phyloP scores from a whole-genome alignment of 2,797 vertebrate species.

The Leptodactylus fallax region DNA sequence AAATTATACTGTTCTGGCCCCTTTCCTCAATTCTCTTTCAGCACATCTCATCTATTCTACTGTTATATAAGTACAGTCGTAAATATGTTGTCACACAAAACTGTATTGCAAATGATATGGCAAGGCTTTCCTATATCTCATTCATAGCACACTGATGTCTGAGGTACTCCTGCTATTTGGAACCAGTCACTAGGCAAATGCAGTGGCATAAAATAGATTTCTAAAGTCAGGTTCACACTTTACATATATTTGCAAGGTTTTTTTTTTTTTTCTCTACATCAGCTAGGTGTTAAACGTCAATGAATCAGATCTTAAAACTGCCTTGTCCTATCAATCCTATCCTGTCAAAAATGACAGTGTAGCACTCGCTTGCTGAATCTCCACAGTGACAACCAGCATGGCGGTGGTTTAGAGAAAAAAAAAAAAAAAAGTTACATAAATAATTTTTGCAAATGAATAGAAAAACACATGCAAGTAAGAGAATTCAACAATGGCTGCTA shows the following conservation, averaged over 20 bases:
- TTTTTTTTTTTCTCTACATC: not conserved
- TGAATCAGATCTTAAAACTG: not conserved
- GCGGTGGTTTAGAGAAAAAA: no score
- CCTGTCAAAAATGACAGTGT: not conserved
- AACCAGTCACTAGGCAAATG: not conserved
- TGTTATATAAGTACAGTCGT: not conserved
- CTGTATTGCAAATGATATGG: no score
- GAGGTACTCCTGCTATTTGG: not conserved
- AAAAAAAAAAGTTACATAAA: no score
- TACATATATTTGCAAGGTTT: not conserved
- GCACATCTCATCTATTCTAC: no score
- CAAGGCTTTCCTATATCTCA: not conserved
- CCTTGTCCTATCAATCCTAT: not conserved
- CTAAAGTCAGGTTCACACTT: not conserved
- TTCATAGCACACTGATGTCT: no score
- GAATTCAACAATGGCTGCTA: no score
- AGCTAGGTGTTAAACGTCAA: not conserved
- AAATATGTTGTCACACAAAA: not conserved
- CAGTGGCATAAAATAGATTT: not conserved
- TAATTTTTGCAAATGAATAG: no score
- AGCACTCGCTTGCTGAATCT: not conserved
- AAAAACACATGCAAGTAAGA: no score
- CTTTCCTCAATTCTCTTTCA: not conserved
- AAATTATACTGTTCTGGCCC: no score
- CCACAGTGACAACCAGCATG: not conserved